A percentile compares a stretch with the other conserved stretches of the same genome.
These are phyloP conservation scores for Adela reaumurella DNA, from an alignment of 2,888 invertebrate genomes.

Conservation along the genomic window DNA sequence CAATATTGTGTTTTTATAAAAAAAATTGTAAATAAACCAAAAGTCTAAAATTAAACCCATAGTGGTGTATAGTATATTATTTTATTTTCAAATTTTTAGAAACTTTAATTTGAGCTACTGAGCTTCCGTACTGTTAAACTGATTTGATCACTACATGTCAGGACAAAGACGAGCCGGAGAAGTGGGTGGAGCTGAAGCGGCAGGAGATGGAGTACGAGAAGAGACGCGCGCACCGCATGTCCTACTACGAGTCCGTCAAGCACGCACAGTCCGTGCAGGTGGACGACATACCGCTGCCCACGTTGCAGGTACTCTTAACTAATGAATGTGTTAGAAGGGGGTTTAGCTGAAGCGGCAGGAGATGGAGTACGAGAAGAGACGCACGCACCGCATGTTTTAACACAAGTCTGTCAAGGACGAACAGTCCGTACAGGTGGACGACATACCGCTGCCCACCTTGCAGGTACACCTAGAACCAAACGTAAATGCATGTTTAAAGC, in stretches of 20 bases:
- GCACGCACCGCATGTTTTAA: conserved; percentile 83
- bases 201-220: conserved; percentile 92
- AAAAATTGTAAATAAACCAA: too few relatives aligned
- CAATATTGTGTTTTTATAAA: too few relatives aligned
- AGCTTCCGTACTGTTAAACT: conserved; percentile 2
- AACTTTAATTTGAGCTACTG: neutral
- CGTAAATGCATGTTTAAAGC: too few relatives aligned
- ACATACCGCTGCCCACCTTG: conserved; percentile 85
- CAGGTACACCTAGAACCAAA: too few relatives aligned
- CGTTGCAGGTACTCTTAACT: conserved; percentile 36
- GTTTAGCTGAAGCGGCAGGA: conserved; percentile 86
- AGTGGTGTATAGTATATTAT: too few relatives aligned
- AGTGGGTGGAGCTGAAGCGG: conserved; percentile 86
- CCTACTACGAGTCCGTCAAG: conserved; percentile 92
- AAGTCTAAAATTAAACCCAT: too few relatives aligned
- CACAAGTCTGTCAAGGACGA: conserved; percentile 95
- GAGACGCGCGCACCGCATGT: conserved; percentile 78
- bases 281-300: conserved; percentile 93
- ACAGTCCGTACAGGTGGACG: conserved; percentile 91
- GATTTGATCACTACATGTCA: conserved; percentile 23
- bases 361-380: conserved; percentile 87
- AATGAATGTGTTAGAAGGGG: too few relatives aligned
- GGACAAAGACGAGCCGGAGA: conserved; percentile 95
- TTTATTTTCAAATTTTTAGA: too few relatives aligned
- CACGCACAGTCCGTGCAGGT: conserved; percentile 93